phyloP scores from a whole-genome alignment of 2,797 vertebrate genomes.

The Vespertilio murinus region DNA sequence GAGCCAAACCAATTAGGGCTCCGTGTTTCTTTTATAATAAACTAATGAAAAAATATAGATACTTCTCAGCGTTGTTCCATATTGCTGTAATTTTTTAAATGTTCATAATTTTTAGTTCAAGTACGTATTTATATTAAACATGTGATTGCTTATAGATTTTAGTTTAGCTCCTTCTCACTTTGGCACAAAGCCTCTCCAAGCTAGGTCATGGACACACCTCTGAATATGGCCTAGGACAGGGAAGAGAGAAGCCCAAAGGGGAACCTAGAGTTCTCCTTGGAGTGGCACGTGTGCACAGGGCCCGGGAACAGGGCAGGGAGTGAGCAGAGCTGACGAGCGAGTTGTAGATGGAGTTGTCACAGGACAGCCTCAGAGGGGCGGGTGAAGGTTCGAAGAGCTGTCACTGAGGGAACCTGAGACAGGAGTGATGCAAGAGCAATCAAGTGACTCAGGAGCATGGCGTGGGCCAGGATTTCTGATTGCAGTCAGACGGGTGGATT shows the following conservation, averaged over 20 bases:
- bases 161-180: not conserved
- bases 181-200: not conserved
- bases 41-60: not conserved
- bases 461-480: not conserved
- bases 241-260: not conserved
- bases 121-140: not conserved
- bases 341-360: not conserved
- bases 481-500: not conserved
- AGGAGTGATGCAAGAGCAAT: not conserved
- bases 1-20: no score
- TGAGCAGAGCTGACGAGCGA: not conserved
- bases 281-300: slow-evolving; percentile 10
- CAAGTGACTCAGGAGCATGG: not conserved
- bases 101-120: not conserved
- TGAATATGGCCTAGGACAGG: not conserved
- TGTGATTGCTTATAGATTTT: not conserved
- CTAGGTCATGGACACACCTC: not conserved
- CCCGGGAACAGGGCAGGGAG: not conserved
- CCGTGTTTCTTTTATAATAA: no score
- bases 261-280: not conserved
- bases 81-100: not conserved
- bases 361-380: not conserved
- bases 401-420: not conserved
- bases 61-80: slow-evolving; percentile 1
- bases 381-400: slow-evolving; percentile 16